Evolutionary conservation across 2,888 invertebrate species (phyloP), one percentile per base, ranked within the genome.

Genomic region (Polyommatus icarus): DNA sequence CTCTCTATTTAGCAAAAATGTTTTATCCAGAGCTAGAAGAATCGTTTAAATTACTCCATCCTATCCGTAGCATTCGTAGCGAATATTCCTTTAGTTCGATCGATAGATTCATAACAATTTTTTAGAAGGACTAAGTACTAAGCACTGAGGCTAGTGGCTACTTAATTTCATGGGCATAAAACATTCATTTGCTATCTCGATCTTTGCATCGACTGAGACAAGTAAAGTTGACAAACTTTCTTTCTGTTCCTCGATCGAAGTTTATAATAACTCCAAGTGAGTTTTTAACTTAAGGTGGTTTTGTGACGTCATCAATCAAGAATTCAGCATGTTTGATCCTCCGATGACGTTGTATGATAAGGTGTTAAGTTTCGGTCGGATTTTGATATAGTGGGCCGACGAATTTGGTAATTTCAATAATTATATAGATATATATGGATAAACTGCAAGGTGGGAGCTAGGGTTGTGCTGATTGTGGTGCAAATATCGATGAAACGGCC

Each of bases 371-470:
- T 75, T 54, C 18, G 29, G 29, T 20, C 18, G 75, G 50, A 75
- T 46, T 75, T 75, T 75, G 75, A 75, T 29, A 75, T 10, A 75
- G 50, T 50, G 29, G 29, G 50, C 75, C 18, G 75, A 7, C 29
- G 29, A 46, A 46, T 54, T 75, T 75, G 12, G 75, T 50, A 50
- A 75, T 75, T 75, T 75, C 15, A 75, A 54, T 54, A 75, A 75
- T 75, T 75, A 75, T 75, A 75, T 29, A 75, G 75, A 75, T 75
- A 54, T 75, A 54, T 54, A 29, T 40, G 50, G 29, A 75, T 75
- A 75, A 15, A 50, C 75, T 54, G 50, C 75, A 46, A 75, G 75
- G 46, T 73, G 40, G 73, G 6, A 18, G 40, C 15, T 75, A 75
- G 50, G 54, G 54, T 2, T 18, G 75, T 8, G 75, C 24, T 24